phyloP scores from a whole-genome alignment of 2,888 invertebrate species.

The Pogonocherus hispidulus region DNA sequence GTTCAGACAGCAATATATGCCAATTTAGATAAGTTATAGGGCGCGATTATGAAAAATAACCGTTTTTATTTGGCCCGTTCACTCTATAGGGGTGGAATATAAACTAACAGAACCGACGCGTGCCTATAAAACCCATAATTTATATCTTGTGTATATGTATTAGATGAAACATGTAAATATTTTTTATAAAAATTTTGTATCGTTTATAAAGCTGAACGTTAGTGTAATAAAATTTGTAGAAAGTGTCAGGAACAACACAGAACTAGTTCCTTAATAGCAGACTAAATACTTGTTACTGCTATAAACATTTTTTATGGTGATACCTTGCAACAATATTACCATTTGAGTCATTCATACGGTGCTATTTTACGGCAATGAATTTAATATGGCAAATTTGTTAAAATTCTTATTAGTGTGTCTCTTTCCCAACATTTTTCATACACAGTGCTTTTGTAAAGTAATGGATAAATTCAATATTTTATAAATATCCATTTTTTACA shows the following conservation, averaged over 20 bases:
- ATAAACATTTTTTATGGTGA: not conserved
- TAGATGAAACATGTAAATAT: slow-evolving; percentile 4
- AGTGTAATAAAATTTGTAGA: not conserved
- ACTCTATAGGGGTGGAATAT: slow-evolving; percentile 23
- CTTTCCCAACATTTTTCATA: too few relatives aligned
- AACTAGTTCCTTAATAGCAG: too few relatives aligned
- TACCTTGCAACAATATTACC: not conserved
- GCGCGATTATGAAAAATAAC: slow-evolving; percentile 25
- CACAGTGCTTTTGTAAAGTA: too few relatives aligned
- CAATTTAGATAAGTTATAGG: slow-evolving; percentile 36
- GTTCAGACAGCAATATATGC: slow-evolving; percentile 32
- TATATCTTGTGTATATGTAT: slow-evolving; percentile 14
- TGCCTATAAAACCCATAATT: slow-evolving; percentile 29
- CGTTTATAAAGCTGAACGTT: not conserved
- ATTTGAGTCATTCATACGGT: not conserved
- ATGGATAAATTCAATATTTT: too few relatives aligned
- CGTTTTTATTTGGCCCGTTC: slow-evolving; percentile 21
- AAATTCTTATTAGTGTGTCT: too few relatives aligned
- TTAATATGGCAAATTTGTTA: too few relatives aligned
- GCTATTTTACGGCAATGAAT: too few relatives aligned
- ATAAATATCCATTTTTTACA: too few relatives aligned
- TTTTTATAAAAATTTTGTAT: not conserved
- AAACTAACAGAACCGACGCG: slow-evolving; percentile 17
- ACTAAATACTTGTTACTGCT: not conserved
- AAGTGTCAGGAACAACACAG: too few relatives aligned